phyloP scores from a whole-genome alignment of 2,113 vertebrate genomes.

The Hydrolagus affinis region DNA sequence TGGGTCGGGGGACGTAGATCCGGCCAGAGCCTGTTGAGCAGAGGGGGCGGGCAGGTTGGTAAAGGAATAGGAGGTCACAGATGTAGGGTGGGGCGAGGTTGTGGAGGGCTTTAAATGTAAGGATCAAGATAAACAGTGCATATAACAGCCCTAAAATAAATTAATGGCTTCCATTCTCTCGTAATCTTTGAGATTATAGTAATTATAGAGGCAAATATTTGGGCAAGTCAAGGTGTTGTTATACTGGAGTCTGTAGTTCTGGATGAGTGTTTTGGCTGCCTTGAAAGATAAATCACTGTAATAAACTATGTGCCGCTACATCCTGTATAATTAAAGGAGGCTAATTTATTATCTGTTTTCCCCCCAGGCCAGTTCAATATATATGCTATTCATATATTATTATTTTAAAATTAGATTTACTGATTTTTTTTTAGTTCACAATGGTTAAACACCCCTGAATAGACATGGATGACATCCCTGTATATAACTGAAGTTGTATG shows the following conservation, averaged over 20 bases:
- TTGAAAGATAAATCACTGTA: not conserved
- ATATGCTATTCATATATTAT: too few relatives aligned
- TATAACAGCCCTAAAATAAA: not conserved
- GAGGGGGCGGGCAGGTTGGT: too few relatives aligned
- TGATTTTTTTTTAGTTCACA: too few relatives aligned
- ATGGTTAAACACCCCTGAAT: too few relatives aligned
- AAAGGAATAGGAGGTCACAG: too few relatives aligned
- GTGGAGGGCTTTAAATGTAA: too few relatives aligned
- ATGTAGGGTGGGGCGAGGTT: too few relatives aligned
- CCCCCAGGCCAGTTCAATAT: not conserved
- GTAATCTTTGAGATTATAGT: not conserved
- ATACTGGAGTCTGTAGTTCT: not conserved
- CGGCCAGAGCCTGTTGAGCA: too few relatives aligned
- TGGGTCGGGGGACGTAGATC: too few relatives aligned
- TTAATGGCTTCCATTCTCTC: not conserved
- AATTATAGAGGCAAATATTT: not conserved
- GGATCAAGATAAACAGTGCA: too few relatives aligned
- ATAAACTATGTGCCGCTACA: not conserved
- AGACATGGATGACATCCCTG: too few relatives aligned
- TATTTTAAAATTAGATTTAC: too few relatives aligned
- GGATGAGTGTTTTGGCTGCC: not conserved
- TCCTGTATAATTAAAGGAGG: not conserved
- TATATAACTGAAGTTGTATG: not conserved
- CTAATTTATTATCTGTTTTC: not conserved
- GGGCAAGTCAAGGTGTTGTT: not conserved